A percentile compares a stretch with the other conserved stretches of the same genome.
Evolutionary conservation across 2,888 invertebrate genomes (phyloP).

Genomic region (Leptinotarsa juncta): DNA sequence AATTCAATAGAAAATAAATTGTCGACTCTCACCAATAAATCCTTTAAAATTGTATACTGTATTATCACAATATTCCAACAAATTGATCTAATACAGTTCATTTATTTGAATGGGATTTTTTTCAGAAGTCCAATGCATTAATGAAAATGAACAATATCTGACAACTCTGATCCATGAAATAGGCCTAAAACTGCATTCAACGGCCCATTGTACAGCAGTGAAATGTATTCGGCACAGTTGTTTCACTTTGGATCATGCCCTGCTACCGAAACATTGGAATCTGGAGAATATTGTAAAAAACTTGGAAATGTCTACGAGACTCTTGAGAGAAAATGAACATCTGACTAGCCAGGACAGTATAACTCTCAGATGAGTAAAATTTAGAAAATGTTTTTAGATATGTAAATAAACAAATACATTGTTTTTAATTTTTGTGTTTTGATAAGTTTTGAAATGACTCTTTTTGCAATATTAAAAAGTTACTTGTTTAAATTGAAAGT

Average conservation of each 20-base stretch:
- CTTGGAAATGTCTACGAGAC: conserved; percentile 69
- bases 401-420: neutral
- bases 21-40: too few species aligned
- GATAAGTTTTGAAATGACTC: neutral
- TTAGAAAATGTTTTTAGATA: neutral
- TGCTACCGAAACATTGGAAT: conserved; percentile 87
- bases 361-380: conserved; percentile 41
- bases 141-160: conserved; percentile 85
- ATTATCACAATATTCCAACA: too few species aligned
- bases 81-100: too few species aligned
- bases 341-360: conserved; percentile 64
- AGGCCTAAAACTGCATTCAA: conserved; percentile 81
- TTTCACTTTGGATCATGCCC: conserved; percentile 80
- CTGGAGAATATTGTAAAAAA: conserved; percentile 76
- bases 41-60: too few species aligned
- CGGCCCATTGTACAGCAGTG: conserved; percentile 83
- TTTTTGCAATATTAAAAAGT: too few species aligned
- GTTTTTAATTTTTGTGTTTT: neutral
- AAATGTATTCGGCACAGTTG: conserved; percentile 87
- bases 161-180: conserved; percentile 85
- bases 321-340: conserved; percentile 69
- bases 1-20: too few species aligned
- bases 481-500: too few species aligned
- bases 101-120: conserved; percentile 14
- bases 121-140: conserved; percentile 87